Conservation (phyloP, 2,888 invertebrate genomes). For the Lottia scabra region DNA sequence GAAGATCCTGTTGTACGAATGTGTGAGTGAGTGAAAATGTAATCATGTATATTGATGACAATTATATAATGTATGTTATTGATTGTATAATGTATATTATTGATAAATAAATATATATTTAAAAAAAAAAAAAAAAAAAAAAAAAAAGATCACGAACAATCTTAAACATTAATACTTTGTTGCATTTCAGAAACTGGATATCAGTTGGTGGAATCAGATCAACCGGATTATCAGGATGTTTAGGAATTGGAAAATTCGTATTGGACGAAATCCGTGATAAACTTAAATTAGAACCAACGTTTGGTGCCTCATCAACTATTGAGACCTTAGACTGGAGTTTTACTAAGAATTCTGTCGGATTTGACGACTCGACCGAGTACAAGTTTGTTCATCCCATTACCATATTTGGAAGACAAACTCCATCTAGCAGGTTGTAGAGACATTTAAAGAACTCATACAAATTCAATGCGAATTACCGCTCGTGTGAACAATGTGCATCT, state of each 20-base stretch:
- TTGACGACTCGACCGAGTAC: conserved; percentile 36
- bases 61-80: no score
- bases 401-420: conserved; percentile 27
- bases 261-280: conserved; percentile 27
- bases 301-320: conserved; percentile 22
- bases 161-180: neutral
- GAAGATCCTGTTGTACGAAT: no score
- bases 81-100: no score
- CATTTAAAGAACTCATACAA: no score
- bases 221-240: conserved; percentile 55
- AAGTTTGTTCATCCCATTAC: conserved; percentile 47
- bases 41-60: no score
- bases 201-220: conserved; percentile 60
- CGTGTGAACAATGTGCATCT: no score
- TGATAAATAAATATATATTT: no score
- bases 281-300: conserved; percentile 37
- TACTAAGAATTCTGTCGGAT: conserved; percentile 12
- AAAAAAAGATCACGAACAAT: no score
- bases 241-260: conserved; percentile 51
- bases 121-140: no score
- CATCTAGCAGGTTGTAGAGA: no score
- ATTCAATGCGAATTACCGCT: no score
- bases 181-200: conserved; percentile 42
- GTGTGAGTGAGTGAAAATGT: no score
- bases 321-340: conserved; percentile 30